Evolutionary conservation across 2,888 invertebrate species (phyloP), one percentile per base, ranked within the genome.

Genomic region (Formica aserva): DNA sequence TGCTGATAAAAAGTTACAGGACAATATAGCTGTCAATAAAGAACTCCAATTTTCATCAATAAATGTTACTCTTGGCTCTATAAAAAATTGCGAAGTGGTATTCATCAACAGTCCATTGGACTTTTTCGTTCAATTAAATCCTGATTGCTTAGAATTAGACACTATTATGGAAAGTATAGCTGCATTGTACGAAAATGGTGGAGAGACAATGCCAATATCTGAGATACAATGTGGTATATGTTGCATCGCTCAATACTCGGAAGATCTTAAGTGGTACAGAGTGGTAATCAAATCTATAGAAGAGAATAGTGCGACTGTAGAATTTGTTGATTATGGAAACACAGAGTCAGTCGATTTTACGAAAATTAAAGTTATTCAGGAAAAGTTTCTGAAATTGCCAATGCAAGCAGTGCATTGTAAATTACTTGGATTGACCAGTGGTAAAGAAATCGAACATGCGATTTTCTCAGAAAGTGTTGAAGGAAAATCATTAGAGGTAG

Each of bases 271-370:
- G 92, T 97, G 97, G 97, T 97, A 97, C 92, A 96, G 97, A 78
- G 97, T 96, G 1, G 32, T 89, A 1, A 87, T 94, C 6, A 95
- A 95, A 83, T 95, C 96, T 38, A 82, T 95, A 57, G 95, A 94
- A 83, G 95, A 95, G 62, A 93, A 94, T 0, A 94, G 94, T n/a
- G 96, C 95, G 13, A 95, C 94, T 57, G 96, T 97, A 0, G 95
- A 96, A 15, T 98, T 96, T 91, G 92, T 97, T 0, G 98, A 98
- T 93, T 98, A 97, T 87, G 98, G 97, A 66, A 97, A 97, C 93
- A 94, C 95, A 0, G 97, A 97, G 94, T 94, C 93, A 5, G 93
- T 97, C 0, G 87, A 95, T 1, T 95, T 93, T 85, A 95, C 92
- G 13, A 95, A 95, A 22, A 91, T 97, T 1, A 96, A 95, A 87